phyloP scores from a whole-genome alignment of 2,888 invertebrate species.

The Apeira syringaria region DNA sequence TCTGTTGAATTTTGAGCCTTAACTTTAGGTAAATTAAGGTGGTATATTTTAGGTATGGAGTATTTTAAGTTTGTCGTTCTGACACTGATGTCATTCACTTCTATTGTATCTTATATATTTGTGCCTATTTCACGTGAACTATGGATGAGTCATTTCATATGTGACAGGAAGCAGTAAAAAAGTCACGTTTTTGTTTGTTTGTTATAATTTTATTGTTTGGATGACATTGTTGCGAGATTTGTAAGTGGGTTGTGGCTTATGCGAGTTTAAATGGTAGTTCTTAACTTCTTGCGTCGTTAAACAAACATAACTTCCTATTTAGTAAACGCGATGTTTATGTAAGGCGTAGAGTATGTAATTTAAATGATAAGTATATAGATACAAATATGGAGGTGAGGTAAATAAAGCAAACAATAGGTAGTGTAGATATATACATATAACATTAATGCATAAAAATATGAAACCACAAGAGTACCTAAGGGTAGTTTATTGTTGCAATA shows the following conservation, averaged over 20 bases:
- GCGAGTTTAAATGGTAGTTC: conserved; percentile 34
- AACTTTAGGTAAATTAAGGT: conserved; percentile 15
- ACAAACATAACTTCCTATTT: conserved; percentile 27
- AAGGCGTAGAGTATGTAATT: conserved; percentile 9
- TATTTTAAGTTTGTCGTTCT: conserved; percentile 31
- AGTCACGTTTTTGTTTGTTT: conserved; percentile 42
- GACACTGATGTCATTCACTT: conserved; percentile 57
- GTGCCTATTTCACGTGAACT: conserved; percentile 55
- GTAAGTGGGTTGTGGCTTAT: conserved; percentile 34
- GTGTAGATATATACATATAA: too few species aligned
- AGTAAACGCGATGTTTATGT: conserved; percentile 15
- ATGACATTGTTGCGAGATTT: conserved; percentile 36
- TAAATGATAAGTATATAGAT: too few species aligned
- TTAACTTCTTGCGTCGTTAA: conserved; percentile 39
- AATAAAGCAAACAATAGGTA: too few species aligned
- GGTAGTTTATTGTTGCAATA: too few species aligned
- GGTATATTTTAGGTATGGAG: neutral
- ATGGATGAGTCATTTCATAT: conserved; percentile 48
- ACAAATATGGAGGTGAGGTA: too few species aligned
- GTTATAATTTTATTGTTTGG: conserved; percentile 50
- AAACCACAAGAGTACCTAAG: too few species aligned
- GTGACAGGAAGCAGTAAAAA: conserved; percentile 57
- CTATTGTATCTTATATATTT: conserved; percentile 37
- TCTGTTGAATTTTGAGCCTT: conserved; percentile 40
- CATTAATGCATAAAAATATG: too few species aligned